Base-by-base conservation (phyloP, 2,797 vertebrate genomes). In the Siniperca undulata region DNA sequence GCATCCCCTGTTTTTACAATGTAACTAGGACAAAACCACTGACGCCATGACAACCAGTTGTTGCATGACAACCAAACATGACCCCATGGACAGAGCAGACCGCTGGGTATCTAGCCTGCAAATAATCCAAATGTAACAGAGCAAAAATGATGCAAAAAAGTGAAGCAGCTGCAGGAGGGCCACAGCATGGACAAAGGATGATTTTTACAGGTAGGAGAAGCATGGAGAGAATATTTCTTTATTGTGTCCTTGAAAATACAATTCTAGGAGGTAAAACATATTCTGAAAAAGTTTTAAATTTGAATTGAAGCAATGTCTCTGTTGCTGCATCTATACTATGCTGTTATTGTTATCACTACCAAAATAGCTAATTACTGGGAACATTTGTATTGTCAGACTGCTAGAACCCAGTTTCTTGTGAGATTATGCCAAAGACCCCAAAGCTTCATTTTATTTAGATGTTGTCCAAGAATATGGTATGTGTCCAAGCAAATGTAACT, bases 141-240 rank as follows among this genome's bases (percentile, higher is more conserved):
- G 17, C 20, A 6, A 34, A 36, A 74, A 82, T 71, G 44, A 83
- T 44, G 78, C 61, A 46, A 20, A 66, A 74, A 27, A 70, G 22
- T 17, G 69, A 66, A 50, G 27, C 19, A 64, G 65, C 66, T 40
- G 69, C 79, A 76, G 75, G 11, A 38, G 48, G 8, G 13, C 1
- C 50, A 0, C 82, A 44, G 46, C 40, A 17, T 58, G 95, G 96
- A 53, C 91, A 94, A 50, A 94, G 95, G 88, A 95, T 96, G 55
- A 72, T 96, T 52, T 97, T 96, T 70, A 96, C 96, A 94, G 96
- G 95, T 97, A 94, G 24, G 86, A 69, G 10, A 62, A 60, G 4
- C 17, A 9, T 20, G 20, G 0, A 55, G 20, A 36, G 3, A 14
- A 56, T 1, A 5, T 55, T 3, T 9, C 14, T 73, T 22, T 52